Evolutionary conservation across 2,888 invertebrate genomes (phyloP).

Genomic region (Mellilla xanthometata): DNA sequence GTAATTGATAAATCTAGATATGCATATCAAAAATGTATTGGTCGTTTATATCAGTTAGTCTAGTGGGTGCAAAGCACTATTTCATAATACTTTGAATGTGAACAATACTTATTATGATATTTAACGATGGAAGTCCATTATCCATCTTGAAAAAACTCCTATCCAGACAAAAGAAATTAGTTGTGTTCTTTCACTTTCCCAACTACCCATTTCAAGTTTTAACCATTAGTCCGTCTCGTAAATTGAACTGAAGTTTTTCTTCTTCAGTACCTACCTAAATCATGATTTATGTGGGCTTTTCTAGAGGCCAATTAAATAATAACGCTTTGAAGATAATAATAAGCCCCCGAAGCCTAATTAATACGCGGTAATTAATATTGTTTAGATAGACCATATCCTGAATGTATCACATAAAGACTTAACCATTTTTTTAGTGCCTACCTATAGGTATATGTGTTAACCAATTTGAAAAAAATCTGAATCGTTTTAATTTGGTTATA

Average conservation of each 20-base stretch:
- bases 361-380: slow-evolving; percentile 22
- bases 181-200: slow-evolving; percentile 6
- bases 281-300: slow-evolving; percentile 15
- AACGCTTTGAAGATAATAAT: slow-evolving; percentile 14
- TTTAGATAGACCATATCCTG: slow-evolving; percentile 9
- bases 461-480: no score
- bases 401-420: background rate
- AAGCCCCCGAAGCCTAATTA: slow-evolving; percentile 23
- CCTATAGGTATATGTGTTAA: no score
- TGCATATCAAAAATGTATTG: no score
- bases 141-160: background rate
- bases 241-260: slow-evolving; percentile 8
- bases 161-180: background rate
- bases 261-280: slow-evolving; percentile 6
- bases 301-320: slow-evolving; percentile 15
- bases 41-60: no score
- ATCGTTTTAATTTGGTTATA: no score
- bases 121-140: no score
- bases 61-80: no score
- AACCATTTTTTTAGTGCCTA: no score
- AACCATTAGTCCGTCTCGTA: slow-evolving; percentile 13
- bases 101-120: no score
- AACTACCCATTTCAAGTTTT: slow-evolving; percentile 1
- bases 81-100: no score
- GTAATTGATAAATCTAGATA: no score